Percentiles rank a stretch among this genome's conserved stretches.
phyloP scores from a whole-genome alignment of 2,797 vertebrate genomes.

The Fratercula arctica region DNA sequence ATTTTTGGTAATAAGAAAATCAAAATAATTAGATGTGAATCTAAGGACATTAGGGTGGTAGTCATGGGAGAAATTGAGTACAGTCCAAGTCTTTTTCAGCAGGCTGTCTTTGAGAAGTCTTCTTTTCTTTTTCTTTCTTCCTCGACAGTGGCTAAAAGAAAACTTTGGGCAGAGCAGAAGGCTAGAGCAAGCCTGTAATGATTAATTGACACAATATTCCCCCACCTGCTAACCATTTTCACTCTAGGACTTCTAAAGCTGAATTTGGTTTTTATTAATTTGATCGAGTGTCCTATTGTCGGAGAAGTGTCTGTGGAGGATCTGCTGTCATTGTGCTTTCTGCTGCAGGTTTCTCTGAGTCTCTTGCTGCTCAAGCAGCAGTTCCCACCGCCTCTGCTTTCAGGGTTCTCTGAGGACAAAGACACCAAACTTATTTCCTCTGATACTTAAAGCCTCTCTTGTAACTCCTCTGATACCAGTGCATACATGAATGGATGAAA shows the following conservation, averaged over 20 bases:
- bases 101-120: not conserved
- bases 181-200: not conserved
- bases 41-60: not conserved
- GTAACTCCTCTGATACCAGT: not conserved
- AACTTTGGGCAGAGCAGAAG: not conserved
- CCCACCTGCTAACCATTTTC: not conserved
- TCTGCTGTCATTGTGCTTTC: not conserved
- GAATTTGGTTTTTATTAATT: slow-evolving; percentile 6
- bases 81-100: not conserved
- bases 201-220: not conserved
- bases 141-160: not conserved
- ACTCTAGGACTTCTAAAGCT: not conserved
- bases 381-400: not conserved
- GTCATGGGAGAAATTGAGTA: not conserved
- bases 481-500: not conserved
- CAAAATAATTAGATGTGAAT: not conserved
- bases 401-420: not conserved
- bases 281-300: not conserved
- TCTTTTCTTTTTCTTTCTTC: not conserved
- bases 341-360: not conserved
- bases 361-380: not conserved
- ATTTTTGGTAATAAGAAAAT: not conserved
- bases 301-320: not conserved
- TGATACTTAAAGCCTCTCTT: not conserved
- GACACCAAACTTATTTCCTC: not conserved